Base-by-base conservation (phyloP, 2,113 vertebrate genomes). In the Gymnarchus niloticus region DNA sequence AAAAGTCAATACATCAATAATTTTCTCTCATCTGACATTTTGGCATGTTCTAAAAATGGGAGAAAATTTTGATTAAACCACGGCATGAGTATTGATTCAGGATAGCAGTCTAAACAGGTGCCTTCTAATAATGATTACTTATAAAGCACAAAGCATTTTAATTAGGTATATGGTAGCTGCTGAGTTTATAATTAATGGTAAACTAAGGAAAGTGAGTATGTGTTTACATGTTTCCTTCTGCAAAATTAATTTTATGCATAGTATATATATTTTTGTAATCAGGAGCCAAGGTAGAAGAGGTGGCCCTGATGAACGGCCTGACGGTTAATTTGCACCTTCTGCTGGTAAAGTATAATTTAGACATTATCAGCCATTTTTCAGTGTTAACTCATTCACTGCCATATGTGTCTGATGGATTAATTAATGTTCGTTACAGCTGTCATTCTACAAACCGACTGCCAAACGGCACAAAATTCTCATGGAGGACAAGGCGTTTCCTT, bases 321-420 rank as follows among this genome's bases (percentile, higher is more conserved):
- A 99, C 96, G 0, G 96, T 99, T 56, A 99, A 99, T 92, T 91
- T 99, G 86, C 98, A 99, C 90, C 96, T 99, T 65, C 91, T 94
- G 12, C 87, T 99, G 96, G 98, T 99, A 94, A 91, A 81, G 57
- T 59, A 23, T 46, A 37, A 21, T 23, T 78, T 73, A 73, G 52
- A 54, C 56, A 48, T 17, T 17, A 6, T 14, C 37, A 59, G 6
- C 59, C 9, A 0, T 9, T 19, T 3, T 48, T 21, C 33, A 37
- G 6, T 49, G 0, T 76, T 52, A 46, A 49, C 10, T 48, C 17
- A 80, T 23, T 28, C 46, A n/a, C 25, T 41, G 3, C 33, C 37
- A 9, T 51, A 10, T 52, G 9, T 9, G 46, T 82, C 46, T 59
- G 51, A 84, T n/a, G n/a, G n/a, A n/a, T 89, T 12, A 23, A 81